Base-by-base conservation (phyloP, 2,888 invertebrate species). In the Drosophila conformis region DNA sequence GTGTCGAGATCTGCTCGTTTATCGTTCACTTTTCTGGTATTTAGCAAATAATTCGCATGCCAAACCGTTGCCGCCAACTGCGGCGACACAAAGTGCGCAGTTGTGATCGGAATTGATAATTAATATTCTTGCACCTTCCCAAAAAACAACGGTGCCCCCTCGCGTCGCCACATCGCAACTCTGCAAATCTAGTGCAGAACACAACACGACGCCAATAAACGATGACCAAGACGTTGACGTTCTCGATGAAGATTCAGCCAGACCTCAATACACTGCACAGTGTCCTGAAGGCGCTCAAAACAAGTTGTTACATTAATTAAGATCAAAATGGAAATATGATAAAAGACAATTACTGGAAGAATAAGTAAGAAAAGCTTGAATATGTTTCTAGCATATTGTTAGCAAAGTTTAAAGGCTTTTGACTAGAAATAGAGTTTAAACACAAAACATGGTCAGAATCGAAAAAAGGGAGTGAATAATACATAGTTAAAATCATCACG, bases 51-150 rank as follows among this genome's bases (percentile, higher is more conserved):
- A 83, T 89, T 91, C 89, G 82, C 83, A 91, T 91, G 84, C 89
- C 90, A 75, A 87, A 77, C 84, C 88, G 87, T 85, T 82, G 83
- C 83, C 84, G 85, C 78, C 80, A 87, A 84, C 87, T 82, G 84
- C 91, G 91, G 87, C 87, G 89, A 90, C 92, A 90, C 90, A 89
- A 91, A 91, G 90, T 91, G 88, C 69, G 78, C 86, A 90, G 80
- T 86, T 91, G 91, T 91, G 91, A 85, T 90, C 87, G 80, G 91
- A 92, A 92, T 92, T 91, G 89, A 84, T 92, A 92, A 92, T 92
- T 92, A 92, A 92, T 92, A 92, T 92, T 92, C 92, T 92, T 91
- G 92, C 92, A 92, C 92, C 93, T 92, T 86, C 80, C 82, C 82
- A 71, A 85, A 85, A 89, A 71, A 67, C 76, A 71, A 29, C 60